Evolutionary conservation across 30 jellyfish, hydroid and myxozoan genomes (phyloP).

Genomic region (Sanderia malayensis): DNA sequence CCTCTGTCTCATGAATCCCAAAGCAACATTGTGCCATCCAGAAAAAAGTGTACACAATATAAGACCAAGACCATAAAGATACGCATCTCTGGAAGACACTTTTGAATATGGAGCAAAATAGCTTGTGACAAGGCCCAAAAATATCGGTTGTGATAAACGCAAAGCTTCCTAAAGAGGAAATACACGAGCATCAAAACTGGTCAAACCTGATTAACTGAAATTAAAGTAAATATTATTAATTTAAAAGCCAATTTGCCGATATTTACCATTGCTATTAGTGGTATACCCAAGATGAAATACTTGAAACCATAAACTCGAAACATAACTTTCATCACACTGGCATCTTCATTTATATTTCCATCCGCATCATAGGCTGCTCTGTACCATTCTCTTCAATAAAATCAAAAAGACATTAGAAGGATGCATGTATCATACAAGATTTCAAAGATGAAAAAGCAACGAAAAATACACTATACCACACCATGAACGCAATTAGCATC

Average conservation of each 20-base stretch:
- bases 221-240: too few species aligned
- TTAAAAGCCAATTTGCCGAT: too few species aligned
- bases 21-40: conserved; percentile 35
- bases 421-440: too few species aligned
- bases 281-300: conserved; percentile 62
- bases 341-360: conserved; percentile 60
- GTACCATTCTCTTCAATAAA: conserved; percentile 60
- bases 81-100: conserved; percentile 40
- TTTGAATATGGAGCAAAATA: conserved; percentile 39
- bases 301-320: conserved; percentile 60
- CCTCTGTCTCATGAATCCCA: conserved; percentile 33
- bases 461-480: too few species aligned
- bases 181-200: too few species aligned
- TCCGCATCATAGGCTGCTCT: conserved; percentile 72
- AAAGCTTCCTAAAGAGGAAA: conserved; percentile 70
- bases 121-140: conserved; percentile 63
- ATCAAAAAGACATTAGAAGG: too few species aligned
- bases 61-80: conserved; percentile 63
- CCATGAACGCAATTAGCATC: too few species aligned
- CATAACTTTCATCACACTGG: conserved; percentile 57
- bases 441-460: too few species aligned
- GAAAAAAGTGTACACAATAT: conserved; percentile 44
- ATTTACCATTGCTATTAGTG: conserved; percentile 52
- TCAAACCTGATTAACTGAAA: too few species aligned
- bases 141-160: conserved; percentile 69